Evolutionary conservation across 2,797 vertebrate genomes (phyloP).

Genomic region (Bovichtus diacanthus): DNA sequence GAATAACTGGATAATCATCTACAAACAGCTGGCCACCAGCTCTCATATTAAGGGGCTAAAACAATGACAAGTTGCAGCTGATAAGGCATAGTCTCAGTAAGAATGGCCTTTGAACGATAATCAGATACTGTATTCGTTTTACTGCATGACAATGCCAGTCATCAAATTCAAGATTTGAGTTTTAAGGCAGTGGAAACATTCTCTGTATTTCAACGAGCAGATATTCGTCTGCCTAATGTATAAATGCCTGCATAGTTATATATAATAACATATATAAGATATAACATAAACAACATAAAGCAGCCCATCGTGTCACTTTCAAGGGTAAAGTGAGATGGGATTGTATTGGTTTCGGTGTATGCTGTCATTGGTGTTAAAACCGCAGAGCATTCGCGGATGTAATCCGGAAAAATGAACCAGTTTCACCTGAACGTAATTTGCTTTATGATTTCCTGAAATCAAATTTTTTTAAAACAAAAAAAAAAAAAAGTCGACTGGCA

Average conservation of each 20-base stretch:
- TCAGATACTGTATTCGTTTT: constrained; percentile 28
- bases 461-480: no score
- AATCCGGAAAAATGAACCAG: neutral
- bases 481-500: neutral
- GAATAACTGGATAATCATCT: constrained; percentile 16
- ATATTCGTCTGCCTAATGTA: constrained; percentile 1
- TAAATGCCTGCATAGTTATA: neutral
- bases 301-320: neutral
- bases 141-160: neutral
- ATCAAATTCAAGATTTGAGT: neutral
- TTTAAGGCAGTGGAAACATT: neutral
- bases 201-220: neutral
- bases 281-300: no score
- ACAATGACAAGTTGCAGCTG: constrained; percentile 21
- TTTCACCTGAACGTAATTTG: neutral
- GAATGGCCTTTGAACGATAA: constrained; percentile 9
- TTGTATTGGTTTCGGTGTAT: neutral
- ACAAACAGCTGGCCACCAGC: constrained; percentile 16
- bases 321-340: neutral
- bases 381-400: constrained; percentile 3
- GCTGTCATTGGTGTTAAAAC: neutral
- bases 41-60: neutral
- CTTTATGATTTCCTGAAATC: neutral
- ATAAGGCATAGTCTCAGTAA: constrained; percentile 6
- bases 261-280: no score